A percentile compares a stretch with the other conserved stretches of the same genome.
Conservation (phyloP, 2,888 invertebrate species). For the Eumerus sabulonum region DNA sequence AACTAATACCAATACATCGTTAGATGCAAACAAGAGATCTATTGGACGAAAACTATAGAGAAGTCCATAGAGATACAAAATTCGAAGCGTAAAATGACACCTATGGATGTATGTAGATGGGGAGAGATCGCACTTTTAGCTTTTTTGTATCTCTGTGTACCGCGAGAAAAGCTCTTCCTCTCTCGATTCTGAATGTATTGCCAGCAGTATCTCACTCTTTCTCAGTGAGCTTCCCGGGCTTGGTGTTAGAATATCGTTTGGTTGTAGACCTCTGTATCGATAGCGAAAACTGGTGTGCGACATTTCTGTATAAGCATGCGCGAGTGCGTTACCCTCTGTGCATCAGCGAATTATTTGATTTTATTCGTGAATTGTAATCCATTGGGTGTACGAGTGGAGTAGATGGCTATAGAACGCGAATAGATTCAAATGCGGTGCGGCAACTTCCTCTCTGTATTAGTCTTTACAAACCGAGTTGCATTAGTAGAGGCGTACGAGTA, state of each 20-base stretch:
- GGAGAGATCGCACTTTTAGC: too few relatives aligned
- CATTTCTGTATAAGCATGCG: conserved; percentile 57
- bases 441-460: conserved; percentile 26
- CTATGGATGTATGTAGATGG: too few relatives aligned
- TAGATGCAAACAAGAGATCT: conserved; percentile 17
- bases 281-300: conserved; percentile 1
- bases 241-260: conserved; percentile 74
- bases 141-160: conserved; percentile 1
- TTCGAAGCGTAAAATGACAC: neutral
- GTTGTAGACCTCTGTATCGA: conserved; percentile 60
- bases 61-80: neutral
- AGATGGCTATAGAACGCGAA: conserved; percentile 28
- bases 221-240: conserved; percentile 44
- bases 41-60: conserved; percentile 25
- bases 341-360: conserved; percentile 43
- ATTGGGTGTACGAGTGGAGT: conserved; percentile 29
- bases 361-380: conserved; percentile 55
- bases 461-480: conserved; percentile 57
- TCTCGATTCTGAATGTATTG: conserved; percentile 4
- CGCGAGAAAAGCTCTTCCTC: conserved; percentile 69
- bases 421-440: conserved; percentile 53
- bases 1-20: neutral
- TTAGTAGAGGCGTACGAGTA: conserved; percentile 60
- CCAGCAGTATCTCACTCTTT: conserved; percentile 1
- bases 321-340: conserved; percentile 69